Percentiles rank a stretch among this genome's conserved stretches.
Conservation (phyloP, 2,113 vertebrate species). For the Rostratula benghalensis region DNA sequence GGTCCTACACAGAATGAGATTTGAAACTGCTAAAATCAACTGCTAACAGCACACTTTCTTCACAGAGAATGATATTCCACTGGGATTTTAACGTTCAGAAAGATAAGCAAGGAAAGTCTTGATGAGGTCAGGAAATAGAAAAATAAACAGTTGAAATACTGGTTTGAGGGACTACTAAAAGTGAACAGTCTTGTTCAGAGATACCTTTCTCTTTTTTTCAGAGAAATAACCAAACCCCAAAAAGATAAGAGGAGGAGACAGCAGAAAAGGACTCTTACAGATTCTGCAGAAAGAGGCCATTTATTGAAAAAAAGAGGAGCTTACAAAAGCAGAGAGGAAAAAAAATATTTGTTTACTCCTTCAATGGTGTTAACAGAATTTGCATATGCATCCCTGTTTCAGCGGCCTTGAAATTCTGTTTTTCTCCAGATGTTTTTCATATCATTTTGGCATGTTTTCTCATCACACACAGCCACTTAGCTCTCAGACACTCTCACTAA, state of each 20-base stretch:
- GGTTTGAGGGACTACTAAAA: background rate
- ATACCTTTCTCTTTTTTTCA: background rate
- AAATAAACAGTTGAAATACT: background rate
- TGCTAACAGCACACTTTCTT: background rate
- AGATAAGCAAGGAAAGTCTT: background rate
- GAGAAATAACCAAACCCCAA: background rate
- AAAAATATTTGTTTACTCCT: background rate
- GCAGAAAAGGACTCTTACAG: background rate
- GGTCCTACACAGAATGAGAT: background rate
- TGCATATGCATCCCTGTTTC: background rate
- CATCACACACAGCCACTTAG: conserved; percentile 34
- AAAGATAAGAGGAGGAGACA: background rate
- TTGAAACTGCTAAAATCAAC: background rate
- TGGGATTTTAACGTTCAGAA: fast-evolving
- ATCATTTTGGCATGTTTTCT: conserved; percentile 54
- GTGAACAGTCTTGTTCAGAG: background rate
- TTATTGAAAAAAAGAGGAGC: background rate
- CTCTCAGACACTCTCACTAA: background rate
- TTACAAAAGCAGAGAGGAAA: background rate
- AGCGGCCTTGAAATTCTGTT: conserved; percentile 28
- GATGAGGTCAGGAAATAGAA: background rate
- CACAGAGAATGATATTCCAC: background rate
- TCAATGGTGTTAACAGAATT: background rate
- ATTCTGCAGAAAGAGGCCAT: background rate
- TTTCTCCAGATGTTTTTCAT: conserved; percentile 66